These are phyloP conservation scores for Holothuria leucospilota DNA, from an alignment of 53 echinoderm and acorn worm genomes.

Conservation along the genomic window DNA sequence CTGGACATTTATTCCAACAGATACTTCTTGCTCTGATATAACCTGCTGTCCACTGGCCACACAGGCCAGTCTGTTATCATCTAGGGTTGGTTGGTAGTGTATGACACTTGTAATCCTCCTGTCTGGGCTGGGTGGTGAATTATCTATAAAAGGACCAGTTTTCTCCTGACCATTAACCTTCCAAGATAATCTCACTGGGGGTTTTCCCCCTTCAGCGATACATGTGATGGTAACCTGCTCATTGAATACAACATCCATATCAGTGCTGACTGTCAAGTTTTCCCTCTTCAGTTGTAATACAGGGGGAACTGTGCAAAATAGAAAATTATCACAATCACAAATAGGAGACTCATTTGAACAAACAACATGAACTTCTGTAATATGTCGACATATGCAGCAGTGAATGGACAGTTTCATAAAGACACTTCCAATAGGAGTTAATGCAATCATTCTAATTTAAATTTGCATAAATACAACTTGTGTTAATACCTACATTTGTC, in stretches of 20 bases:
- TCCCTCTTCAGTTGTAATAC: neutral
- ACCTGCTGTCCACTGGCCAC: slow-evolving; percentile 34
- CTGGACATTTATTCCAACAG: neutral
- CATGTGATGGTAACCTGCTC: neutral
- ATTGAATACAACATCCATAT: neutral
- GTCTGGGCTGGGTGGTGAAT: neutral
- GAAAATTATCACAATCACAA: neutral
- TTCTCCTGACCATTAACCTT: neutral
- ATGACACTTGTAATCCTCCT: slow-evolving; percentile 3
- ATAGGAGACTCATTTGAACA: too few species aligned
- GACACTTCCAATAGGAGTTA: too few species aligned
- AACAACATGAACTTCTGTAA: too few species aligned
- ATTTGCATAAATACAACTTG: too few species aligned
- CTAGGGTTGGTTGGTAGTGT: slow-evolving; percentile 6
- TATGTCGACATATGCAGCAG: too few species aligned
- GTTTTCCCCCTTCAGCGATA: slow-evolving; percentile 1
- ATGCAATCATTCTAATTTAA: too few species aligned
- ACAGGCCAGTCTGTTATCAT: neutral
- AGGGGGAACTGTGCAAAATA: slow-evolving; percentile 18
- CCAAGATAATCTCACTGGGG: slow-evolving; percentile 4
- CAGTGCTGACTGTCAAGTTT: too few species aligned
- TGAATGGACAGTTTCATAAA: too few species aligned
- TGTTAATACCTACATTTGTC: too few species aligned
- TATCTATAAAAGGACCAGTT: neutral
- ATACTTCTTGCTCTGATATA: neutral